Evolutionary conservation across 2,888 invertebrate species (phyloP), one percentile per base, ranked within the genome.

Genomic region (Athrips mouffetella): DNA sequence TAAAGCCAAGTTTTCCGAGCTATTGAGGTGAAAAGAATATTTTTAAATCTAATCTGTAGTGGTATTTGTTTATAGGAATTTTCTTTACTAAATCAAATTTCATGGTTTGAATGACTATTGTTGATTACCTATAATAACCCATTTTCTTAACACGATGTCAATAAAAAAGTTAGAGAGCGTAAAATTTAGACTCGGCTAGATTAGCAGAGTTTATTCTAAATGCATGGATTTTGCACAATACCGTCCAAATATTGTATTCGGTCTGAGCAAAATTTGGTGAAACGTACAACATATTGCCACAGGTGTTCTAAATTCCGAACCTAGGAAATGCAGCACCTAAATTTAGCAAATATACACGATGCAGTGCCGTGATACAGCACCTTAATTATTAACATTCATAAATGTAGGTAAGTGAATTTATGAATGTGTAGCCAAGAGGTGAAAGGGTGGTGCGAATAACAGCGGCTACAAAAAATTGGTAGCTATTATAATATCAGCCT

Each of bases 381-480:
- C 62, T 77, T 76, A 77, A 79, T 82, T 77, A 83, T 80, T 76
- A 78, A 76, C 76, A 77, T 80, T 78, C 77, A 80, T 83, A 81
- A 77, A 75, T 71, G 81, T 75, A 76, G 65, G 74, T 76, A 73
- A 80, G 70, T 77, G 72, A 80, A 81, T 80, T 79, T 81, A 82
- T 81, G 77, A 70, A 76, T 76, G 70, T 74, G 67, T 69, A 56
- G 68, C 67, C 70, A 57, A 59, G 47, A 64, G 60, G 49, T 58
- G 48, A 18, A 31, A 47, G 59, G 64, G 41, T 4, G 67, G 73
- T 51, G 16, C 10, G 16, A 60, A 8, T 70, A 51, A 0, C 0
- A 59, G 74, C 73, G 73, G 31, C 7, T 25, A 2, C 1, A 25
- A 27, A 7, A 5, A 27, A 15, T 23, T 6, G 20, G n/a, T 6